Base-by-base conservation (phyloP, 2,888 invertebrate genomes). In the Metalampra italica region DNA sequence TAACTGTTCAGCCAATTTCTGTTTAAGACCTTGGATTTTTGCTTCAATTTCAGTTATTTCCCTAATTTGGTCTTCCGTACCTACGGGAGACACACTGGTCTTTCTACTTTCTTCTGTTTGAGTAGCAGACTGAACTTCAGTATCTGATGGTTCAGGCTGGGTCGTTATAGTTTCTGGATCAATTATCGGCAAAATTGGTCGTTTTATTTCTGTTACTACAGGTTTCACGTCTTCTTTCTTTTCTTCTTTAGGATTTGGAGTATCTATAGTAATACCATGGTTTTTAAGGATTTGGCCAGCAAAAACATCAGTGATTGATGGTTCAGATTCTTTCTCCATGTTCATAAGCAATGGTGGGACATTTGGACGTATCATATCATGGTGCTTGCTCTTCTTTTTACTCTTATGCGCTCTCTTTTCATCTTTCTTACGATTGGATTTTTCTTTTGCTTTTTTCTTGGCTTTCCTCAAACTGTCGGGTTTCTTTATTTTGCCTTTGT, bases 291-390 rank as follows among this genome's bases (percentile, higher is more conserved):
- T 88, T 58, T 92, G 92, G n/a, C 91, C 92, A 8, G 92, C 92
- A 69, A 92, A 92, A 0, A 92, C 90, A 71, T 92, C 92, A 0
- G 92, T 92, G 34, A 92, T 92, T 9, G 92, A 92, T 3, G 89
- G 88, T 47, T 90, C 87, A 3, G 89, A 83, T 48, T 82, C 78
- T 53, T 88, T 90, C 51, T 86, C 86, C 52, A 86, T 84, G 50
- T 87, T 88, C 86, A 88, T 88, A 0, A 88, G 69, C 34, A 90
- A 60, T 0, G 88, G 90, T 14, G 90, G 90, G 52, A 89, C 72
- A 57, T 88, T 89, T 0, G 89, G 89, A 12, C 86, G 75, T 53
- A 85, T 83, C 56, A 81, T 84, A 37, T 81, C 86, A 55, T 78
- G 73, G 39, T 81, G 78, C 63, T 84, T 88, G 47, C 71, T 78